Conservation (phyloP, 2,113 vertebrate species). For the Nothocercus nigrocapillus region DNA sequence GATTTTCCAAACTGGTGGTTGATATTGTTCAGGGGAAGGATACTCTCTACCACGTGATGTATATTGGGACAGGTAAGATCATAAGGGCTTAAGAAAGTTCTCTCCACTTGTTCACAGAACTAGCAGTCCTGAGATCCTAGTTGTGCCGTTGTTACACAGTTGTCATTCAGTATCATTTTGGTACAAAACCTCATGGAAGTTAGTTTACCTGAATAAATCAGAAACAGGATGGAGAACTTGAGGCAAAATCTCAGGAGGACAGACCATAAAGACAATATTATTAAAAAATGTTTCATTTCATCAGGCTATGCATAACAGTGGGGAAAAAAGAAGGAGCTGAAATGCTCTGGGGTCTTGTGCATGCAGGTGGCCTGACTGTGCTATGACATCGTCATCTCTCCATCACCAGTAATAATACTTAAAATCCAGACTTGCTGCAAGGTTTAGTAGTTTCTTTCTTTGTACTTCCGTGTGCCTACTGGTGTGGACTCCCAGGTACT, state of each 20-base stretch:
- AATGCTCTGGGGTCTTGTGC: background rate
- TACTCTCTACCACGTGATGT: slow-evolving; percentile 95
- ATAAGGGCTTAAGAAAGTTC: background rate
- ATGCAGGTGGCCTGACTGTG: background rate
- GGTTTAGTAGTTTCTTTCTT: background rate
- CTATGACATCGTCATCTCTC: background rate
- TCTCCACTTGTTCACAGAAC: background rate
- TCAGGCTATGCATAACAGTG: background rate
- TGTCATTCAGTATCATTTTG: background rate
- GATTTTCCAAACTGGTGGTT: slow-evolving; percentile 94
- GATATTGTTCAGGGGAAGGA: slow-evolving; percentile 97
- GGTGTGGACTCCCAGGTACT: background rate
- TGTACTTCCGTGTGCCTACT: background rate
- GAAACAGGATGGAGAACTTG: background rate
- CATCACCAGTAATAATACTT: background rate
- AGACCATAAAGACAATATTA: slow-evolving; percentile 7
- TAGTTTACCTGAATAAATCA: slow-evolving; percentile 29
- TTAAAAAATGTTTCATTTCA: background rate
- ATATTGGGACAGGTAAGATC: slow-evolving; percentile 93
- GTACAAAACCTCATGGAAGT: background rate
- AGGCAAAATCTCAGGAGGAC: background rate
- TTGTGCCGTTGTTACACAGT: background rate
- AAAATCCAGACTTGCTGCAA: background rate
- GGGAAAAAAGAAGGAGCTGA: background rate
- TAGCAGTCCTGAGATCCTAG: background rate